Conservation (phyloP, 2,888 invertebrate species). For the Allygus modestus region DNA sequence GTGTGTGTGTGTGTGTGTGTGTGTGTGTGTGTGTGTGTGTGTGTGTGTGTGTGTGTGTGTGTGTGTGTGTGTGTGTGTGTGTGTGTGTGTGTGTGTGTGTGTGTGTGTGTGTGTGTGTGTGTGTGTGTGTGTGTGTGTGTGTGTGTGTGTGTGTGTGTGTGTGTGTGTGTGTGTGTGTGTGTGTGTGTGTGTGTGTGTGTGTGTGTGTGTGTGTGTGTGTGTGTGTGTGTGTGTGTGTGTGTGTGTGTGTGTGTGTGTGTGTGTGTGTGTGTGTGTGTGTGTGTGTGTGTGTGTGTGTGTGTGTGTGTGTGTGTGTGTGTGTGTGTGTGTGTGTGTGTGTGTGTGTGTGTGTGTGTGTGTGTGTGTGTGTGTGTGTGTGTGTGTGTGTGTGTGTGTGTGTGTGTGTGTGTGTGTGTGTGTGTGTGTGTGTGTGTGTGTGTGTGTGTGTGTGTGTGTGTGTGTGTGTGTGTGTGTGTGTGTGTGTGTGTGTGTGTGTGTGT, state of each 20-base stretch:
- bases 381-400: not conserved
- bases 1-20: no score
- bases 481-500: conserved; percentile 1
- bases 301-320: not conserved
- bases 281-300: conserved; percentile 6
- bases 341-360: conserved; percentile 1
- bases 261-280: conserved; percentile 1
- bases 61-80: not conserved
- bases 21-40: not conserved
- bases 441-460: not conserved
- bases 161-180: conserved; percentile 14
- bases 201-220: not conserved
- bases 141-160: conserved; percentile 18
- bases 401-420: conserved; percentile 1
- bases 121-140: conserved; percentile 18
- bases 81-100: not conserved
- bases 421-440: not conserved
- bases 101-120: conserved; percentile 18
- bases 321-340: not conserved
- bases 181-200: conserved; percentile 1
- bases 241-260: not conserved
- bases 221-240: not conserved
- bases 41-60: not conserved
- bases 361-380: not conserved
- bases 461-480: not conserved